Evolutionary conservation across 2,113 vertebrate species (phyloP).

Genomic region (Scortum barcoo): DNA sequence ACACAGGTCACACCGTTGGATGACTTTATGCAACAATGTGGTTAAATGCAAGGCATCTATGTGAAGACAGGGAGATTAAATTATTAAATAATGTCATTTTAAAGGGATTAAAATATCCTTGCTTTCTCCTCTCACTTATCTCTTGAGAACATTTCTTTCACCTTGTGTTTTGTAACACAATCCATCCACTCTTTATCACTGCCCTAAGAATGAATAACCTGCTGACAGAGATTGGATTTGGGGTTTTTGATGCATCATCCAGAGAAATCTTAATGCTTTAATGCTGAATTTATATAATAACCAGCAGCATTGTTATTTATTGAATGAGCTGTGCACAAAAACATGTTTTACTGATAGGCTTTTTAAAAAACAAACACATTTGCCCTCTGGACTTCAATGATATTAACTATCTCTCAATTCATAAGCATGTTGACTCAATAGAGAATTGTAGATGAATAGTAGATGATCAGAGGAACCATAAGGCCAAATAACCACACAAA

Average conservation of each 20-base stretch:
- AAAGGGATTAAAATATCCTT: constrained; percentile 9
- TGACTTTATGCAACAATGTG: constrained; percentile 44
- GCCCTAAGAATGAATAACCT: background rate
- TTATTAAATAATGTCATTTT: background rate
- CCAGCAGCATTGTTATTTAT: background rate
- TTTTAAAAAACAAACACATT: background rate
- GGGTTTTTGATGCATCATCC: background rate
- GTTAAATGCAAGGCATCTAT: constrained; percentile 18
- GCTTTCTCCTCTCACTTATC: background rate
- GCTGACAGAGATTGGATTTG: background rate
- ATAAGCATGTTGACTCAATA: no score
- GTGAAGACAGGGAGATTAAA: constrained; percentile 12
- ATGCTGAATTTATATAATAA: background rate
- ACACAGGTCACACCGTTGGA: background rate
- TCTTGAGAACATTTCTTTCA: background rate
- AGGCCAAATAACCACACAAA: background rate
- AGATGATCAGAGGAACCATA: background rate
- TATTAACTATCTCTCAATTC: background rate
- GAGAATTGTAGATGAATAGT: background rate
- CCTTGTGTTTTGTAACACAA: background rate
- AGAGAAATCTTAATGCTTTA: background rate
- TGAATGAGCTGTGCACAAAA: background rate
- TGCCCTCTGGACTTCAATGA: background rate
- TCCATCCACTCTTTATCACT: background rate
- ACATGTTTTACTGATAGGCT: background rate